Percentiles rank a stretch among this genome's conserved stretches.
These are phyloP conservation scores for Berghia stephanieae DNA, from an alignment of 1,140 invertebrate species.

Conservation along the genomic window DNA sequence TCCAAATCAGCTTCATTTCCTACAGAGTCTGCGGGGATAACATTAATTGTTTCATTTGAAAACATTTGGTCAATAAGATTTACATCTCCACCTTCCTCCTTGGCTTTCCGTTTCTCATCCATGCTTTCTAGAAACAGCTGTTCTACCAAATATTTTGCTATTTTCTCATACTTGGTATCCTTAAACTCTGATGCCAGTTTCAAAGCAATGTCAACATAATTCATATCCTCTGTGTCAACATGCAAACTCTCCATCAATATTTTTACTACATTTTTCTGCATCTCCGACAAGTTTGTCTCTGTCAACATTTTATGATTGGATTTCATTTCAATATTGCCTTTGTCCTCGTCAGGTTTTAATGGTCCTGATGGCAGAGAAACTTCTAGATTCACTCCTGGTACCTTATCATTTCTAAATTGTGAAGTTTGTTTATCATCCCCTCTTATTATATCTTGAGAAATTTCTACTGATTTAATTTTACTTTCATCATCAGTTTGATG, in stretches of 20 bases:
- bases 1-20: not conserved
- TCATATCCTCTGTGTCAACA: not conserved
- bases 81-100: not conserved
- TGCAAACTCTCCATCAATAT: conserved; percentile 1
- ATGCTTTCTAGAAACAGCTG: not conserved
- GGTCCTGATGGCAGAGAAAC: too few relatives aligned
- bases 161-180: conserved; percentile 2
- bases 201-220: not conserved
- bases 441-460: too few relatives aligned
- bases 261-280: not conserved
- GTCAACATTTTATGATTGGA: not conserved
- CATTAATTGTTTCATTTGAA: not conserved
- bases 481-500: too few relatives aligned
- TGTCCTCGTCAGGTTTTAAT: too few relatives aligned
- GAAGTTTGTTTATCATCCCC: too few relatives aligned
- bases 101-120: not conserved
- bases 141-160: conserved; percentile 14
- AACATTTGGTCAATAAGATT: not conserved
- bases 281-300: conserved; percentile 14
- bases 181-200: conserved; percentile 6
- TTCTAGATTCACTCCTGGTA: too few relatives aligned
- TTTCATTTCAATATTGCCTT: not conserved
- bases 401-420: too few relatives aligned
- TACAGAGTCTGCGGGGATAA: too few relatives aligned
- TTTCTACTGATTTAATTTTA: too few relatives aligned